Percentiles rank a stretch among this genome's conserved stretches.
Evolutionary conservation across 53 echinoderm and acorn worm genomes (phyloP).

Genomic region (Paracentrotus lividus): DNA sequence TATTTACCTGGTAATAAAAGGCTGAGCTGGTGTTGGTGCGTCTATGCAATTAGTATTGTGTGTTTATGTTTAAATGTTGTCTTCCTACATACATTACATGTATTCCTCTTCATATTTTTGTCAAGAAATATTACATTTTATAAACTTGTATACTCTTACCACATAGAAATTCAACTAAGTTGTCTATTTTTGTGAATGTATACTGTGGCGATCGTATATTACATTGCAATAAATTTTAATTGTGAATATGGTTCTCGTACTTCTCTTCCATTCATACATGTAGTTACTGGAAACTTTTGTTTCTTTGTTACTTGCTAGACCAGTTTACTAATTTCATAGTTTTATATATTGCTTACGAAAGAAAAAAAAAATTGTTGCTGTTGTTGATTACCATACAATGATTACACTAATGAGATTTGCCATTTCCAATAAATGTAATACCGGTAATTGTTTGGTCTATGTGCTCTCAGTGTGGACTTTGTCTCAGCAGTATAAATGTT

Average conservation of each 20-base stretch:
- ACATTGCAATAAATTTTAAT: conserved; percentile 20
- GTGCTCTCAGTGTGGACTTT: too few relatives aligned
- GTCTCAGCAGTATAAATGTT: too few relatives aligned
- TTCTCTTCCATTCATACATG: too few relatives aligned
- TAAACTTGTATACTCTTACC: not conserved
- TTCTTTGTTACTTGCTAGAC: too few relatives aligned
- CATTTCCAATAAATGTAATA: too few relatives aligned
- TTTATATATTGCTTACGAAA: too few relatives aligned
- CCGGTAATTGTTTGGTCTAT: too few relatives aligned
- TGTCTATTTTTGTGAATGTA: conserved; percentile 22
- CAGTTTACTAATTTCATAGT: too few relatives aligned
- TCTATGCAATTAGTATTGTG: not conserved
- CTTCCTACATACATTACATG: conserved; percentile 2
- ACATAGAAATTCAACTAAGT: not conserved
- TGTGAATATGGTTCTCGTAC: not conserved
- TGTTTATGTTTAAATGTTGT: not conserved
- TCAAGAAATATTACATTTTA: not conserved
- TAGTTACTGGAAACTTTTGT: too few relatives aligned
- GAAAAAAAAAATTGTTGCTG: too few relatives aligned
- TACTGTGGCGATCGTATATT: conserved; percentile 34
- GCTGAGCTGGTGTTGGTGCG: not conserved
- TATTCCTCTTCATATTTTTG: not conserved
- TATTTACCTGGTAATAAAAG: not conserved
- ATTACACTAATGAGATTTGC: too few relatives aligned
- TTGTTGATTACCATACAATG: too few relatives aligned